Evolutionary conservation across 1,140 invertebrate species (phyloP), one percentile per base, ranked within the genome.

Genomic region (Leptinotarsa texana): DNA sequence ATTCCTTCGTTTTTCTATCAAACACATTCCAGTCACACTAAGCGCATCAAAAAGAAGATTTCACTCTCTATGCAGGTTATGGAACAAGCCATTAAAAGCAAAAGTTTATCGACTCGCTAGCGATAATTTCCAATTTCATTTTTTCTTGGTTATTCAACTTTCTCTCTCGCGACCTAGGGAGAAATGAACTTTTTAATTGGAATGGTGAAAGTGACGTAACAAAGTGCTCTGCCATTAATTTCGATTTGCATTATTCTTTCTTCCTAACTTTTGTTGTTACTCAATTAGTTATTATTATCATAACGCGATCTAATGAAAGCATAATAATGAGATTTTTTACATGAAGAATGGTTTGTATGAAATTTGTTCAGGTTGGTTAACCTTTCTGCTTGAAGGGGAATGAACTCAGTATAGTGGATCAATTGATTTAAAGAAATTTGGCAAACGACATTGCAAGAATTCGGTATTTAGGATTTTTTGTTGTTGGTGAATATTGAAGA

Each of bases 121-220:
- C n/a, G 51, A 57, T 57, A 18, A 57, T 57, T 57, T 57, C 51
- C 51, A 57, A 42, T 42, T 42, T 42, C 8, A 42, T 42, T 57
- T 57, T 57, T 57, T 57, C 51, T 57, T 57, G 51, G 51, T 57
- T 57, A 57, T 57, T 57, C 51, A 57, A 57, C 51, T 57, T 57
- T 57, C 51, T 57, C 51, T 57, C 51, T 18, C n/a, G 51, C 51
- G 51, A 57, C 51, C 51, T 57, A 57, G 51, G 51, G 51, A 57
- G 47, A 49, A 69, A 47, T 69, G 67, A 69, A 69, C 18, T 57
- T 57, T 70, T 57, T 61, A 70, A 70, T 70, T 27, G 69, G 69
- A 57, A 15, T 70, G 57, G 69, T 70, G 69, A 70, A 70, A 70
- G 69, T 70, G 69, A 70, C 69, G 49, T 70, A 70, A 70, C 69